phyloP scores from a whole-genome alignment of 2,888 invertebrate genomes.

The Euplagia quadripunctaria region DNA sequence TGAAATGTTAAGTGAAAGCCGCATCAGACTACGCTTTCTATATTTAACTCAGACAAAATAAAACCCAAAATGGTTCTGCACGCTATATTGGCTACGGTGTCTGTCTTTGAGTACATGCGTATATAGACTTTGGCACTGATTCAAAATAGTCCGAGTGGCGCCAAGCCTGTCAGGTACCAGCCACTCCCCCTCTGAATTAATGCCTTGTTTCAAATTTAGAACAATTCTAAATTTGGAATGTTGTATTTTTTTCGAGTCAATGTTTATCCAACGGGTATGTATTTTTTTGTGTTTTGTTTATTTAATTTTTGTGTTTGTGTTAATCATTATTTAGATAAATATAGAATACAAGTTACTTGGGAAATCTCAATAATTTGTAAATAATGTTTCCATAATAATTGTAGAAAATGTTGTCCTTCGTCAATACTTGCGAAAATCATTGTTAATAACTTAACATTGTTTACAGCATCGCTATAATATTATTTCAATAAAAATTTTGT shows the following conservation, averaged over 20 bases:
- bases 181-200: conserved; percentile 47
- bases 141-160: conserved; percentile 60
- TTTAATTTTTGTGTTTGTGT: neutral
- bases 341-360: too few relatives aligned
- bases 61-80: conserved; percentile 9
- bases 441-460: too few relatives aligned
- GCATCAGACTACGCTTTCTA: conserved; percentile 4
- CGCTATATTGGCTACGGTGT: conserved; percentile 31
- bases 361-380: too few relatives aligned
- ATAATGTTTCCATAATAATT: too few relatives aligned
- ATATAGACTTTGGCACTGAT: conserved; percentile 57
- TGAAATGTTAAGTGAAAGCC: neutral
- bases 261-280: neutral
- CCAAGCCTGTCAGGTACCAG: conserved; percentile 54
- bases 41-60: conserved; percentile 5
- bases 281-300: neutral
- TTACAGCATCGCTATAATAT: too few relatives aligned
- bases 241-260: conserved; percentile 19
- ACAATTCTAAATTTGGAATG: conserved; percentile 46
- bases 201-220: conserved; percentile 51
- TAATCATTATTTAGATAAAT: too few relatives aligned
- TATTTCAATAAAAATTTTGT: too few relatives aligned
- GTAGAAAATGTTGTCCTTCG: too few relatives aligned
- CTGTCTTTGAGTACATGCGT: conserved; percentile 41
- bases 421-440: too few relatives aligned